These are phyloP conservation scores for Chaetura pelagica DNA, from an alignment of 2,113 vertebrate species.

Conservation along the genomic window DNA sequence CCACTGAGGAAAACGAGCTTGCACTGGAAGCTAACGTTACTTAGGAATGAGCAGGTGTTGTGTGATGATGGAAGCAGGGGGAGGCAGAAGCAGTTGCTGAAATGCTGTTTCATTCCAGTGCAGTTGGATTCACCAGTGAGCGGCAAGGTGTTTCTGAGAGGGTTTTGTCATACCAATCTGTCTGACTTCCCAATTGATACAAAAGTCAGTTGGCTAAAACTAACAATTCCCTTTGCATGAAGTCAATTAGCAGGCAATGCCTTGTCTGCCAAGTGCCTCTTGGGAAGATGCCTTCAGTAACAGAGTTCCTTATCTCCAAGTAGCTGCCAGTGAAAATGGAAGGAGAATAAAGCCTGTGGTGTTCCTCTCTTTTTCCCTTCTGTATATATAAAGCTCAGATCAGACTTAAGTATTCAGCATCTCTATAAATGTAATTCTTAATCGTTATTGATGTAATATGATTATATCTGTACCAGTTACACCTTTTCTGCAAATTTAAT, in stretches of 20 bases:
- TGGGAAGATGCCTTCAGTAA: constrained; percentile 6
- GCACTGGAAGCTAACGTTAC: neutral
- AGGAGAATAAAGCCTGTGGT: neutral
- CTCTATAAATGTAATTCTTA: constrained; percentile 12
- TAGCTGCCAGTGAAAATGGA: neutral
- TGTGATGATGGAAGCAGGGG: neutral
- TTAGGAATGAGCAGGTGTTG: accelerated
- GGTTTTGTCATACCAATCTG: neutral
- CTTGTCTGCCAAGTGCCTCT: constrained; percentile 19
- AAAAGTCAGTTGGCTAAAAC: neutral
- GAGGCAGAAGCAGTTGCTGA: neutral
- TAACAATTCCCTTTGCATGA: accelerated
- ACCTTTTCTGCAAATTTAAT: neutral
- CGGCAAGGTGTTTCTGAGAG: neutral
- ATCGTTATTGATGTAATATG: neutral
- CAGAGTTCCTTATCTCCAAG: neutral
- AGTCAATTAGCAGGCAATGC: neutral
- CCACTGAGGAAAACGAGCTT: neutral
- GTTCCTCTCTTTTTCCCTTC: neutral
- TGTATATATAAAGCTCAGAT: neutral
- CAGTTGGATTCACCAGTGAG: neutral
- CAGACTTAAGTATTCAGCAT: neutral
- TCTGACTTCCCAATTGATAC: neutral
- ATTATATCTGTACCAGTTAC: neutral
- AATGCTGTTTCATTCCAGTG: neutral